Conservation (phyloP, 2,888 invertebrate species). For the Ptilodon capucinus region DNA sequence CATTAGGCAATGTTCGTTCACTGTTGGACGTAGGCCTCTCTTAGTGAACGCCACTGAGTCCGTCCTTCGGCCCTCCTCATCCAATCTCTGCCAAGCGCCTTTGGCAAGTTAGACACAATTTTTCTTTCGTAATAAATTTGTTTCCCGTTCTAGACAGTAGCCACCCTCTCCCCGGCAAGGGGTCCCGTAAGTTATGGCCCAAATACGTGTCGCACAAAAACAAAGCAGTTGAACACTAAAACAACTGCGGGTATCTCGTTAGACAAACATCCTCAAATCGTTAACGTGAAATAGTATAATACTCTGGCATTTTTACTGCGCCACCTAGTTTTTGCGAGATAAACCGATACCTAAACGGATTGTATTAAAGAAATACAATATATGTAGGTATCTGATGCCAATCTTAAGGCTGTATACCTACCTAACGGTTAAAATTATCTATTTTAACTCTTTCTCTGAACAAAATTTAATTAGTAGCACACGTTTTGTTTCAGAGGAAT, state of each 20-base stretch:
- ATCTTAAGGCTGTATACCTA: not conserved
- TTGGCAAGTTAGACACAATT: conserved; percentile 21
- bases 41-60: too few species aligned
- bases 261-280: not conserved
- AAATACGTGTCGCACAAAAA: conserved; percentile 30
- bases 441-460: too few species aligned
- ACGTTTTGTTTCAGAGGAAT: too few species aligned
- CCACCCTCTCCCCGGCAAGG: conserved; percentile 25
- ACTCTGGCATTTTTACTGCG: not conserved
- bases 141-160: conserved; percentile 29
- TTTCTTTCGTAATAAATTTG: conserved; percentile 35
- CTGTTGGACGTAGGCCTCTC: too few species aligned
- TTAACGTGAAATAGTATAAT: not conserved
- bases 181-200: conserved; percentile 27
- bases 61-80: too few species aligned
- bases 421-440: not conserved
- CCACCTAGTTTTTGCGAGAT: not conserved
- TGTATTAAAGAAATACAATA: not conserved
- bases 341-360: not conserved
- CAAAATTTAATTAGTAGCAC: too few species aligned
- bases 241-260: conserved; percentile 4
- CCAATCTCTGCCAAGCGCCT: too few species aligned
- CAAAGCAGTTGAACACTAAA: conserved; percentile 19
- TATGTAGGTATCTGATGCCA: too few species aligned
- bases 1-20: too few species aligned